phyloP scores from a whole-genome alignment of 2,797 vertebrate genomes.

The Sitta carolinensis region DNA sequence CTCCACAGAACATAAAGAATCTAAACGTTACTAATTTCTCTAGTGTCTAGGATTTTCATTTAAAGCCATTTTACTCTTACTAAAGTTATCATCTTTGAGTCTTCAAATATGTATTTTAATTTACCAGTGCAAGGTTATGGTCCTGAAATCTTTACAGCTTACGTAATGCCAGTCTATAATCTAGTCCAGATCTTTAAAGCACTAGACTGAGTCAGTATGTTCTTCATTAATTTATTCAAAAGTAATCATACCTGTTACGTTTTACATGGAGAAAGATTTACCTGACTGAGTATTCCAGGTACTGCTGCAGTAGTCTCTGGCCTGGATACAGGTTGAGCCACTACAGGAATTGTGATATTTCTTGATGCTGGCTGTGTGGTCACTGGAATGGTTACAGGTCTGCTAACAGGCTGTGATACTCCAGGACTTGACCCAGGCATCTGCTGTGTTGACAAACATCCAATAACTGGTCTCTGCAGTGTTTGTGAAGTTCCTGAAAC shows the following conservation, averaged over 20 bases:
- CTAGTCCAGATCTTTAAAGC: neutral
- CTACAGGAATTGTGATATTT: conserved; percentile 52
- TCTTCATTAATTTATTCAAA: neutral
- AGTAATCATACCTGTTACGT: neutral
- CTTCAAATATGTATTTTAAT: neutral
- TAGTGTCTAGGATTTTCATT: neutral
- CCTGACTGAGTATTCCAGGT: conserved; percentile 75
- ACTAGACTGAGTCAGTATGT: neutral
- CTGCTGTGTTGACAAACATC: conserved; percentile 67
- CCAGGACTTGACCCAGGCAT: conserved; percentile 61
- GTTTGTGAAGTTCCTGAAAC: conserved; percentile 57
- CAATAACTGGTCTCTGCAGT: conserved; percentile 55
- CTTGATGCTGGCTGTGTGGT: conserved; percentile 54
- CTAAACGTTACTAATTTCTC: neutral
- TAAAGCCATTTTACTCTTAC: neutral
- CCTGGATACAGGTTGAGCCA: conserved; percentile 58
- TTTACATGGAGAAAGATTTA: conserved; percentile 41
- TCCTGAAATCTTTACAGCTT: neutral
- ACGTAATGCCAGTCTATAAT: neutral
- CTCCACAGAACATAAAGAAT: neutral
- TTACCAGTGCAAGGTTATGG: neutral
- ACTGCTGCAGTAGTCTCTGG: conserved; percentile 62
- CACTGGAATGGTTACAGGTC: conserved; percentile 72
- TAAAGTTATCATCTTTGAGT: neutral
- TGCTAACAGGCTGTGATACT: conserved; percentile 70